Conservation (phyloP, 2,888 invertebrate species). For the Zonitis immaculata region DNA sequence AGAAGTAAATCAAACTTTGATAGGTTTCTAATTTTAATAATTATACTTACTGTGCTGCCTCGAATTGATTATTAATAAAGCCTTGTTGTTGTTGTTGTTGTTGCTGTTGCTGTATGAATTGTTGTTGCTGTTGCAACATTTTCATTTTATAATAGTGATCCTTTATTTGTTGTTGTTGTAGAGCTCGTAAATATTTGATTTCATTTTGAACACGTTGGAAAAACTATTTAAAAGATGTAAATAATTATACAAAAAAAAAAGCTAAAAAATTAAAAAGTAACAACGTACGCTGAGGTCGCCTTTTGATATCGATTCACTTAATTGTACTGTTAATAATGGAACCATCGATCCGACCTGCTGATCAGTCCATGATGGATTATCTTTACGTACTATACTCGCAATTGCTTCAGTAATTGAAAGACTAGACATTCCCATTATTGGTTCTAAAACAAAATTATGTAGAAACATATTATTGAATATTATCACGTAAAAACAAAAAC, state of each 20-base stretch:
- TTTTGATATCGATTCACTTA: slow-evolving; percentile 56
- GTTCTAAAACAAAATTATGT: background rate
- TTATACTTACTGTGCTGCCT: background rate
- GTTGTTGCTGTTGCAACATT: slow-evolving; percentile 21
- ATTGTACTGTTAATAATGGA: slow-evolving; percentile 53
- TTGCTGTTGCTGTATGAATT: background rate
- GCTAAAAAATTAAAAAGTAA: too few species aligned
- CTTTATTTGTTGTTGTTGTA: slow-evolving; percentile 25
- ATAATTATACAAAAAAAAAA: background rate
- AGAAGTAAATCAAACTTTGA: background rate
- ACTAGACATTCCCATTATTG: slow-evolving; percentile 22
- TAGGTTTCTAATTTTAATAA: too few species aligned
- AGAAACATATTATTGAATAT: too few species aligned
- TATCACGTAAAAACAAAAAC: background rate
- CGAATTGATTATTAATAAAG: background rate
- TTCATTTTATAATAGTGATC: slow-evolving; percentile 22
- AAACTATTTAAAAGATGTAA: slow-evolving; percentile 26
- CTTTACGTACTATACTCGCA: slow-evolving; percentile 55
- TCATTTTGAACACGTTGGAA: slow-evolving; percentile 38
- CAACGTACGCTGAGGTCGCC: slow-evolving; percentile 37
- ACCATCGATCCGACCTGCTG: slow-evolving; percentile 58
- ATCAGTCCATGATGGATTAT: slow-evolving; percentile 60
- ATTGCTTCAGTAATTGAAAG: slow-evolving; percentile 40
- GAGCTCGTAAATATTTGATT: slow-evolving; percentile 33
- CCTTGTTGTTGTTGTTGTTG: background rate